phyloP scores from a whole-genome alignment of 2,797 vertebrate genomes.

The Enteromius thamalakanensis region DNA sequence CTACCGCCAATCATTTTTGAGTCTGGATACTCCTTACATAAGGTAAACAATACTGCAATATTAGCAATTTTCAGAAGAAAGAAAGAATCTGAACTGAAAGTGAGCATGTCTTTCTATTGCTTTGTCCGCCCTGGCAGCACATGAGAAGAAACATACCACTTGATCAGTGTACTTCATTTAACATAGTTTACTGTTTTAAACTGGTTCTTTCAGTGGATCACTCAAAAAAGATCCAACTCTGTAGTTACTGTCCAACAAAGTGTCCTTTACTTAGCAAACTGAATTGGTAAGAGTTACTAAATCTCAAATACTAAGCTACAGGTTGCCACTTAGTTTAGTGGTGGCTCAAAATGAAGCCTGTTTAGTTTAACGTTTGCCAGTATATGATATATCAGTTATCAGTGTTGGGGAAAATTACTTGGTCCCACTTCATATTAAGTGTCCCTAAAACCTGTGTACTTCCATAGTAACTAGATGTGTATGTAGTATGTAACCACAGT shows the following conservation, averaged over 20 bases:
- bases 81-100: not conserved
- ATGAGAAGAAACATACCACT: not conserved
- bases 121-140: not conserved
- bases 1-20: constrained; percentile 99
- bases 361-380: too few species aligned
- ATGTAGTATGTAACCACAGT: too few species aligned
- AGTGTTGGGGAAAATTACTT: too few species aligned
- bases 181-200: not conserved
- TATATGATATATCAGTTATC: too few species aligned
- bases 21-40: constrained; percentile 97
- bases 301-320: too few species aligned
- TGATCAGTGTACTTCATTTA: not conserved
- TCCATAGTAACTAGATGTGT: too few species aligned
- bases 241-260: not conserved
- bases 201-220: not conserved
- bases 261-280: too few species aligned
- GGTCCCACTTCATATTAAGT: too few species aligned
- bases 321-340: too few species aligned
- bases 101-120: not conserved
- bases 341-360: too few species aligned
- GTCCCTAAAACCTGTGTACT: too few species aligned
- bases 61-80: not conserved
- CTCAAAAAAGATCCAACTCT: not conserved
- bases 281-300: too few species aligned
- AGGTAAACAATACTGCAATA: constrained; percentile 76